Evolutionary conservation across 2,797 vertebrate species (phyloP).

Genomic region (Siniperca scherzeri): DNA sequence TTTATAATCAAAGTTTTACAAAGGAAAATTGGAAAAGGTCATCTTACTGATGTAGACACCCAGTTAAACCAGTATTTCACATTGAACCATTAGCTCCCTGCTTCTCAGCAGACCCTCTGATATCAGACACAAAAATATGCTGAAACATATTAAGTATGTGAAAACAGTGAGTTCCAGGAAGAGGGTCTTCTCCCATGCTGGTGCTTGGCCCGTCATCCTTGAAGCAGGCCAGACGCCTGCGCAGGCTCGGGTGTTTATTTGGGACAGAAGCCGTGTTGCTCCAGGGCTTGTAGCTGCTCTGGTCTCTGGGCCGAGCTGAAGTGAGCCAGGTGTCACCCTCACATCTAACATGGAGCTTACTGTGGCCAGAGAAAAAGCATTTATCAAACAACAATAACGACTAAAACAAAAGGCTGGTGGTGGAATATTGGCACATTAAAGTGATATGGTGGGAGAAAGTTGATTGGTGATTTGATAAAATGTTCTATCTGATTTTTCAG

Average conservation of each 20-base stretch:
- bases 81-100: background rate
- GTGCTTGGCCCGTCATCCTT: slow-evolving; percentile 45
- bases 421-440: background rate
- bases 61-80: slow-evolving; percentile 1
- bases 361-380: background rate
- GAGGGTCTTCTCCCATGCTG: slow-evolving; percentile 54
- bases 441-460: background rate
- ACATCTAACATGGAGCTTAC: slow-evolving; percentile 39
- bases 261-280: slow-evolving; percentile 50
- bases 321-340: slow-evolving; percentile 58
- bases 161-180: slow-evolving; percentile 57
- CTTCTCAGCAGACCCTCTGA: slow-evolving; percentile 8
- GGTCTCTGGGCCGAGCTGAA: slow-evolving; percentile 38
- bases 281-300: slow-evolving; percentile 29
- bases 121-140: slow-evolving; percentile 20
- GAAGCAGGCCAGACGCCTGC: slow-evolving; percentile 45
- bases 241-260: slow-evolving; percentile 59
- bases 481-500: background rate
- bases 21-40: background rate
- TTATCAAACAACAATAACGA: slow-evolving; percentile 25
- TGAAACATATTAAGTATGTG: slow-evolving; percentile 35
- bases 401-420: slow-evolving; percentile 9
- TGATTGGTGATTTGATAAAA: background rate
- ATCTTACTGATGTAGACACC: background rate
- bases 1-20: background rate